A percentile compares a stretch with the other conserved stretches of the same genome.
These are phyloP conservation scores for Apis mellifera DNA, from an alignment of 1,140 invertebrate genomes.

Conservation along the genomic window Amel_HAv3.1 CM009937.2:7843001-7843500, in stretches of 20 bases:
- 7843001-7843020: constrained; percentile 27
- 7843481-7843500: background rate
- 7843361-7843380: background rate
- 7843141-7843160: background rate
- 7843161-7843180: background rate
- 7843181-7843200: background rate
- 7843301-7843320: background rate
- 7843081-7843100: constrained; percentile 76
- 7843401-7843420: constrained; percentile 4
- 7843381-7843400: too few relatives aligned
- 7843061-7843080: constrained; percentile 79
- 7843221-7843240: background rate
- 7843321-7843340: background rate
- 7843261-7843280: background rate
- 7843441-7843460: background rate
- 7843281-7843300: background rate
- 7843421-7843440: background rate
- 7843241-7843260: background rate
- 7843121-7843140: constrained; percentile 64
- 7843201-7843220: background rate
- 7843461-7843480: background rate
- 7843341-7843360: background rate
- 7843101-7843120: constrained; percentile 72
- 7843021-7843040: constrained; percentile 48
- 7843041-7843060: constrained; percentile 41